Evolutionary conservation across 2,113 vertebrate genomes (phyloP), one percentile per base, ranked within the genome.

Genomic region (Crocuta crocuta): DNA sequence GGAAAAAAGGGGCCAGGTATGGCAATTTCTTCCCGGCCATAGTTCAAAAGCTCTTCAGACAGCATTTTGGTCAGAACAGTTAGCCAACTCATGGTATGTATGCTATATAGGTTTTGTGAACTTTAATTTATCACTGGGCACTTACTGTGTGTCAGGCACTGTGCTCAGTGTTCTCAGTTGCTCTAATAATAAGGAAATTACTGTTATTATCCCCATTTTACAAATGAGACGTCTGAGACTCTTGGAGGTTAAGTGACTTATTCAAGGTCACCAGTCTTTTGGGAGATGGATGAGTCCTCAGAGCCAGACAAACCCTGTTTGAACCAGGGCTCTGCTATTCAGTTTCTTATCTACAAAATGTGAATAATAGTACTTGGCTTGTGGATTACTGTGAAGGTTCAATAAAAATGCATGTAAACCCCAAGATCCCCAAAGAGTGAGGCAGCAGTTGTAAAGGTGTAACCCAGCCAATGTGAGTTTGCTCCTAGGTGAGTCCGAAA

Each of bases 151-250:
- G 17, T 65, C 80, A 84, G 50, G 21, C 66, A 65, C 53, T 82
- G 24, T 48, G 53, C 50, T 35, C 17, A 55, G 55, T 55, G 65
- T 94, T 87, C 95, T 94, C 66, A 3, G 26, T 82, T 58, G 55
- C 66, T 82, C 33, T 93, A 86, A 43, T 53, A 35, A 45, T 80
- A 55, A 81, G 15, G 8, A 71, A 73, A 85, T 82, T 85, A 58
- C 70, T 89, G 45, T 33, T 91, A 43, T 74, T 79, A 82, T 80
- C 35, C 91, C 19, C 70, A 78, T 93, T 98, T 95, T 86, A 73
- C 8, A 2, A 66, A 86, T 45, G 39, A 93, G 53, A 39, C 86
- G 63, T 82, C 71, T 55, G 85, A 81, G 58, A 89, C 65, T 74
- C 58, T 70, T n/a, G 55, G 45, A 85, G n/a, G 33, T 89, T 92